These are phyloP conservation scores for Cynodonichthys magdalenae DNA, from an alignment of 2,797 vertebrate genomes.

Conservation along the genomic window DNA sequence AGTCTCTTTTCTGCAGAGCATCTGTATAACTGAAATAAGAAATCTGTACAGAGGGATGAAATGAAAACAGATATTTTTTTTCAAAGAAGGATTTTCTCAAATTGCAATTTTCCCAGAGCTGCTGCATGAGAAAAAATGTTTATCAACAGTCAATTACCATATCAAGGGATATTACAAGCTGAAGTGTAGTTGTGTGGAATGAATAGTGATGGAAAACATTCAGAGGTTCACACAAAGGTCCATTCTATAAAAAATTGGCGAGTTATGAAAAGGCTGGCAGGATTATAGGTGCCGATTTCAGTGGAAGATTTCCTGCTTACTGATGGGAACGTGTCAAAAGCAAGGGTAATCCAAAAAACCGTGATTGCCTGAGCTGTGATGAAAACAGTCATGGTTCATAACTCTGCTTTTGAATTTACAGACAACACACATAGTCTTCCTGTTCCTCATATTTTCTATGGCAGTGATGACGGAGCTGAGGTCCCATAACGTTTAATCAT, in stretches of 20 bases:
- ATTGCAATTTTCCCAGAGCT: conserved; percentile 44
- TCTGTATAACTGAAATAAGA: conserved; percentile 2
- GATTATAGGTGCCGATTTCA: conserved; percentile 58
- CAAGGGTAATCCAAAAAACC: conserved; percentile 42
- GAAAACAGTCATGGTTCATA: conserved; percentile 36
- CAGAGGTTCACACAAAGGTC: conserved; percentile 64
- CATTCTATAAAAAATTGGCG: conserved; percentile 47
- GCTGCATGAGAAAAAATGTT: conserved; percentile 65
- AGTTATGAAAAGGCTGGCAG: conserved; percentile 34
- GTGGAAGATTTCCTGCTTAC: conserved; percentile 42
- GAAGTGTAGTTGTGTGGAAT: conserved; percentile 47
- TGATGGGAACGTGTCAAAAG: conserved; percentile 42
- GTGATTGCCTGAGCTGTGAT: conserved; percentile 34
- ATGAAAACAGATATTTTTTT: conserved; percentile 47
- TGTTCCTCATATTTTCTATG: conserved; percentile 5
- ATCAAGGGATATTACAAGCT: conserved; percentile 54
- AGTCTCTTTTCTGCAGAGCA: conserved; percentile 7
- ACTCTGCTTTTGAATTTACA: conserved; percentile 40
- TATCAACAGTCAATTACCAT: conserved; percentile 65
- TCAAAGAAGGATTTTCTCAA: conserved; percentile 50
- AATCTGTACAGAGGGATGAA: conserved; percentile 7
- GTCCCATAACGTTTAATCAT: conserved; percentile 15
- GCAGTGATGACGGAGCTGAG: conserved; percentile 22
- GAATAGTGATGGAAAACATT: conserved; percentile 51
- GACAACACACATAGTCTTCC: conserved; percentile 17